phyloP scores from a whole-genome alignment of 2,797 vertebrate species.

The Tympanoctomys barrerae region DNA sequence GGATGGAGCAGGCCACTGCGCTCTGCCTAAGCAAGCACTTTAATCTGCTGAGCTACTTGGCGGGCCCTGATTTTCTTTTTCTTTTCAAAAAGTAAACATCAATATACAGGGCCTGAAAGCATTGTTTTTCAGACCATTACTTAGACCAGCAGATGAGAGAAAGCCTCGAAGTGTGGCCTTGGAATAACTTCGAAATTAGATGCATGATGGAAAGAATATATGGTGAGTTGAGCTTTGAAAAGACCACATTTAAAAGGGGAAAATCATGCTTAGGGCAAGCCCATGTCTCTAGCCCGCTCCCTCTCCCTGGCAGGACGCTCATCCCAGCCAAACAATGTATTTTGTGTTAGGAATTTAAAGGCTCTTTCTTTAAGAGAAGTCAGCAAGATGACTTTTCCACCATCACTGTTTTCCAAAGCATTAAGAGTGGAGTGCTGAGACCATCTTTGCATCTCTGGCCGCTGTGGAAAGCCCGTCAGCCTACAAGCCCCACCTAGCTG shows the following conservation, averaged over 20 bases:
- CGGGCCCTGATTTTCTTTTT: not conserved
- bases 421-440: constrained; percentile 29
- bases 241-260: constrained; percentile 47
- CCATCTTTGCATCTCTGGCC: constrained; percentile 19
- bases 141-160: constrained; percentile 64
- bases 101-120: not conserved
- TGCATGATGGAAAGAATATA: constrained; percentile 68
- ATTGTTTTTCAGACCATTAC: constrained; percentile 67
- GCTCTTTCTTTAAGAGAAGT: constrained; percentile 59
- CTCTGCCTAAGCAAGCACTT: no score
- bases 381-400: constrained; percentile 31
- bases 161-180: constrained; percentile 79
- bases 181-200: constrained; percentile 77
- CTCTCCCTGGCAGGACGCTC: not conserved
- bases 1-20: no score
- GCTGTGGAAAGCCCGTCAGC: constrained; percentile 21
- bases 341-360: not conserved
- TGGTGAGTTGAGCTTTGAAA: constrained; percentile 72
- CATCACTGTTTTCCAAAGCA: constrained; percentile 51
- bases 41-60: no score
- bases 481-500: not conserved
- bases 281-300: constrained; percentile 63
- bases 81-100: constrained; percentile 58
- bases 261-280: constrained; percentile 57
- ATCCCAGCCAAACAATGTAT: not conserved